Base-by-base conservation (phyloP, 2,113 vertebrate species). In the Zootoca vivipara region DNA sequence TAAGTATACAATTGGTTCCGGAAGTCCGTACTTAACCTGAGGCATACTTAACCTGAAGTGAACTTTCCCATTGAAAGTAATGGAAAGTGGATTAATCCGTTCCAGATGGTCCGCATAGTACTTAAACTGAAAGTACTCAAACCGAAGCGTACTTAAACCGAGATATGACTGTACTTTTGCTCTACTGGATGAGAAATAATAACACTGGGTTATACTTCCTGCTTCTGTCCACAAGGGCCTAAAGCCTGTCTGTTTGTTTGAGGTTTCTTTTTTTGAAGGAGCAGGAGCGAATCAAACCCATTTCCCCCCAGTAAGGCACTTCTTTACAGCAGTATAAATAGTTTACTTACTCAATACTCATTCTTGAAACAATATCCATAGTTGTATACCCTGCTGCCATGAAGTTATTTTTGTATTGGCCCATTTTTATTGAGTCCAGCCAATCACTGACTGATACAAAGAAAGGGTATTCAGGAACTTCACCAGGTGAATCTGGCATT, bases 361-460 rank as follows among this genome's bases (percentile, higher is more conserved):
- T 99, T 96, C 98, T 98, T 88, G 98, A 98, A 96, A 99, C 98
- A 91, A 98, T 96, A 95, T 99, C 98, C 97, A 99, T 96, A 72
- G 98, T 98, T 87, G 97, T 98, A 97, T 98, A 98, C 90, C 98
- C 98, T 83, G 98, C 97, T 89, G 98, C 98, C 97, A 99, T 97
- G 94, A 99, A 99, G 95, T 98, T 99, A 95, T 96, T 98, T 94
- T 98, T 99, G 96, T 99, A 99, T 94, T 99, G 98, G 94, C 97
- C 98, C 98, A 99, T 99, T 96, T 99, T 99, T 96, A 99, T 99
- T 92, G 98, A 98, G 95, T 99, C 98, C 95, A 99, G 96, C 98
- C 98, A 99, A 94, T 99, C 98, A 90, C 97, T 97, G 24, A 99
- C 98, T 92, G 98, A 98, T 96, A 99, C 98, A 95, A 98, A 99